Percentiles rank a stretch among this genome's conserved stretches.
These are phyloP conservation scores for Eurosta solidaginis DNA, from an alignment of 1,140 invertebrate species.

Conservation along the genomic window DNA sequence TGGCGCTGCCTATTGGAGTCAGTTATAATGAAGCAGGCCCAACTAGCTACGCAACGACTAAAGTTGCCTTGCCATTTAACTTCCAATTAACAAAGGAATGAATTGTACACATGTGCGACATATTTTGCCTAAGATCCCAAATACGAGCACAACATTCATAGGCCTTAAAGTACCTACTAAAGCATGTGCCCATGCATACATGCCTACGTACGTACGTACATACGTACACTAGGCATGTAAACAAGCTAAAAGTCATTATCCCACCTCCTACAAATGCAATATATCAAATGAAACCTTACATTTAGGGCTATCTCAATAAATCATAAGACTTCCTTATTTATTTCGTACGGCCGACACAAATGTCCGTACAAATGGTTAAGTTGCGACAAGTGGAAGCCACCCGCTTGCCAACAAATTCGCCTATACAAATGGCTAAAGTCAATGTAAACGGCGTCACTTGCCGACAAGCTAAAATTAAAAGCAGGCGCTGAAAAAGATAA, in stretches of 20 bases:
- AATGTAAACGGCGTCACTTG: slow-evolving; percentile 2
- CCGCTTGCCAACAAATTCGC: background rate
- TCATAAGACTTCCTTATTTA: background rate
- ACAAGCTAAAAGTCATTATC: too few relatives aligned
- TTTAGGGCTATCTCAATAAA: slow-evolving; percentile 14
- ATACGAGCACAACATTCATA: background rate
- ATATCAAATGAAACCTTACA: background rate
- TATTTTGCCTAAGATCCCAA: background rate
- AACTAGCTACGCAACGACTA: too few relatives aligned
- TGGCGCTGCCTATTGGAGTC: too few relatives aligned
- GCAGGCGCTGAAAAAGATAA: background rate
- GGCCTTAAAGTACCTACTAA: background rate
- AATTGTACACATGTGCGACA: background rate
- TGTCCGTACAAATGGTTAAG: slow-evolving; percentile 8
- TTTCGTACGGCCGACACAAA: background rate
- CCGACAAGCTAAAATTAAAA: slow-evolving; percentile 17
- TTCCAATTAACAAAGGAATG: too few relatives aligned
- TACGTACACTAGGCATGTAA: too few relatives aligned
- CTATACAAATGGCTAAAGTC: background rate
- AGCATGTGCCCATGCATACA: background rate
- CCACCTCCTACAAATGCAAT: too few relatives aligned
- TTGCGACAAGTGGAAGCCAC: slow-evolving; percentile 19
- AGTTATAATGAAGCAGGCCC: too few relatives aligned
- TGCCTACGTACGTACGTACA: too few relatives aligned
- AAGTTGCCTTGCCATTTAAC: too few relatives aligned